Evolutionary conservation across 2,888 invertebrate genomes (phyloP).

Genomic region (Teinopalpus imperialis): DNA sequence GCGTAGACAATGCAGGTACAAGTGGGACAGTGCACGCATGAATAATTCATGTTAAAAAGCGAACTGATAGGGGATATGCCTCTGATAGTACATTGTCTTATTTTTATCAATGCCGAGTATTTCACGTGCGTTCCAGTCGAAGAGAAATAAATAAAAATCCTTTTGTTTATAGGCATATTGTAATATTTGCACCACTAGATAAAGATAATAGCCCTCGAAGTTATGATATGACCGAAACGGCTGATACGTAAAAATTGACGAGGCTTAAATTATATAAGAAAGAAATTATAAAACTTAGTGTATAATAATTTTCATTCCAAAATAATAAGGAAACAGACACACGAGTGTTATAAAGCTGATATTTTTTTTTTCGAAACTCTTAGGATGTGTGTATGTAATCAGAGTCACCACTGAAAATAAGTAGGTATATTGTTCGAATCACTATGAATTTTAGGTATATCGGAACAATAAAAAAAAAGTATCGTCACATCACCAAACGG

Average conservation of each 20-base stretch:
- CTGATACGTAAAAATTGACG: not conserved
- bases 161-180: slow-evolving; percentile 38
- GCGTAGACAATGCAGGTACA: slow-evolving; percentile 75
- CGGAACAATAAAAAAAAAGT: too few relatives aligned
- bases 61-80: slow-evolving; percentile 28
- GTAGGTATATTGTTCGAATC: too few relatives aligned
- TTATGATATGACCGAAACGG: not conserved
- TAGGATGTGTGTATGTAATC: too few relatives aligned
- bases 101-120: slow-evolving; percentile 7
- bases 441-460: too few relatives aligned
- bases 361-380: too few relatives aligned
- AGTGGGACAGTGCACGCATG: slow-evolving; percentile 62
- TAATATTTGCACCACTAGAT: slow-evolving; percentile 31
- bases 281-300: too few relatives aligned
- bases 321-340: too few relatives aligned
- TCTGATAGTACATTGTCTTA: slow-evolving; percentile 2
- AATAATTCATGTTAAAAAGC: slow-evolving; percentile 69
- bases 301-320: too few relatives aligned
- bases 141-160: slow-evolving; percentile 38
- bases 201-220: slow-evolving; percentile 28
- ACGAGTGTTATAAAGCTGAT: too few relatives aligned
- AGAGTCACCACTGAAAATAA: too few relatives aligned
- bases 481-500: too few relatives aligned
- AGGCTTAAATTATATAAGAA: too few relatives aligned
- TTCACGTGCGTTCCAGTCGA: slow-evolving; percentile 24